Conservation (phyloP, 2,797 vertebrate species). For the Tachyglossus aculeatus region DNA sequence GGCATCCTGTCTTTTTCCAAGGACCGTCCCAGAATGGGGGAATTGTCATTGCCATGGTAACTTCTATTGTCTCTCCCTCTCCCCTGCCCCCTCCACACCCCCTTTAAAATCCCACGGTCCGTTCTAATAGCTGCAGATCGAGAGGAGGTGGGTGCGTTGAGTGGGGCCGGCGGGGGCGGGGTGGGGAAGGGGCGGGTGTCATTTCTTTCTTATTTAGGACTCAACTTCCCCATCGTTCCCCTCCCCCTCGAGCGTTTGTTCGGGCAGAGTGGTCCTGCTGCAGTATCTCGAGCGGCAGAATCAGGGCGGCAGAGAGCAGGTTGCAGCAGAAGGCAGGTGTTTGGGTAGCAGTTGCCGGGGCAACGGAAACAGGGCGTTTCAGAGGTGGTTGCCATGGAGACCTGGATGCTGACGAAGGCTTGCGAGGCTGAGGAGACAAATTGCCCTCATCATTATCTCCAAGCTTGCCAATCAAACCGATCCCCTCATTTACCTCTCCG, state of each 20-base stretch:
- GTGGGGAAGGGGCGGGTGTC: constrained; percentile 12
- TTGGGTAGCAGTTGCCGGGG: constrained; percentile 81
- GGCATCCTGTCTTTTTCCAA: constrained; percentile 71
- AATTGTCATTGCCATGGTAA: constrained; percentile 76
- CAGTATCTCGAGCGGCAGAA: constrained; percentile 32
- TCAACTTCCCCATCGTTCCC: constrained; percentile 46
- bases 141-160: too few relatives aligned
- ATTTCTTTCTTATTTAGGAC: constrained; percentile 21
- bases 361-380: constrained; percentile 84
- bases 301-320: constrained; percentile 60
- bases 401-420: constrained; percentile 85
- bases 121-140: too few relatives aligned
- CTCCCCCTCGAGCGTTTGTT: not conserved
- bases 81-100: constrained; percentile 32
- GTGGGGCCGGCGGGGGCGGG: constrained; percentile 45
- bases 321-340: constrained; percentile 71
- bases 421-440: constrained; percentile 81
- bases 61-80: constrained; percentile 74
- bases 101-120: too few relatives aligned
- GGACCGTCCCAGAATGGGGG: constrained; percentile 73
- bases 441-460: constrained; percentile 83
- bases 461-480: constrained; percentile 80
- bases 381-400: constrained; percentile 82
- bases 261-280: not conserved
- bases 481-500: constrained; percentile 75